Evolutionary conservation across 2,797 vertebrate species (phyloP), one percentile per base, ranked within the genome.

Genomic region (Halcyon smyrnensis): DNA sequence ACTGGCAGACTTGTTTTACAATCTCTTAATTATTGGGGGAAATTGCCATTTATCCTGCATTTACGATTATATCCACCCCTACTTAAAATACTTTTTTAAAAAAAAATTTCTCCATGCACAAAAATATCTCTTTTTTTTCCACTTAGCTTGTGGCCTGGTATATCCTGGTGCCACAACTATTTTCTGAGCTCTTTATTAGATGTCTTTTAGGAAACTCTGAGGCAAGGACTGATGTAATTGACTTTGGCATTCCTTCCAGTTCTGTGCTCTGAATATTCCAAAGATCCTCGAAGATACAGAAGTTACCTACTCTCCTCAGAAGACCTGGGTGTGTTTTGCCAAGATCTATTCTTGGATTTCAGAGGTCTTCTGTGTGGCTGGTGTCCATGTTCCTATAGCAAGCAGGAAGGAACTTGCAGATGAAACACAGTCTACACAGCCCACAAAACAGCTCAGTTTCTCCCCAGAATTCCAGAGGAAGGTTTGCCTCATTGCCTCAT

Each of bases 171-270:
- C 79, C 79, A 80, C 13, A 62, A 5, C 8, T 28, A 25, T n/a
- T 56, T 67, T 74, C 34, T 73, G 46, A 79, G n/a, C 13, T 79
- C 21, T 15, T 39, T 20, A 28, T 9, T n/a, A 21, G 5, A 13
- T 50, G 10, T 23, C 46, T 70, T 7, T 67, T 67, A 57, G 15
- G 51, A 84, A 84, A 63, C 12, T 45, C 5, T 51, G 59, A 87
- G 71, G 17, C 13, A 81, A 84, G 37, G 24, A 73, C 14, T 1
- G 2, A 3, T 24, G 13, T 11, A 0, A 0, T 11, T 12, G 21
- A 54, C 82, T 78, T 36, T 50, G n/a, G 7, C 43, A 36, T 65
- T 88, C 28, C 20, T 87, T 62, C 45, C 41, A 69, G 4, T 37
- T 64, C 41, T 34, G 2, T 46, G 8, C 14, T 69, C 54, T 69